Evolutionary conservation across 2,797 vertebrate genomes (phyloP).

Genomic region (Anas acuta): DNA sequence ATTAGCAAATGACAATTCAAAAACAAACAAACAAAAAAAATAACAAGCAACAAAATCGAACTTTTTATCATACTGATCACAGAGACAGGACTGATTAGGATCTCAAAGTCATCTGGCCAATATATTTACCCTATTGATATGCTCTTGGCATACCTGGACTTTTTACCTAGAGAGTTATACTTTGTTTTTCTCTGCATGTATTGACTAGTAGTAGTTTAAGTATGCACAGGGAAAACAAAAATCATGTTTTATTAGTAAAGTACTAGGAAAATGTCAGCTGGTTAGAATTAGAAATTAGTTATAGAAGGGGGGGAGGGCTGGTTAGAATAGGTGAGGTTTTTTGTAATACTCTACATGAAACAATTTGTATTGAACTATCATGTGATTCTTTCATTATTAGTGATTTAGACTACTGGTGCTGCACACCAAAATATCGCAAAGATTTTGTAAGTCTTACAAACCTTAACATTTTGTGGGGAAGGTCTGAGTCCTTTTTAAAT

Average conservation of each 20-base stretch:
- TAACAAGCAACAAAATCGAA: background rate
- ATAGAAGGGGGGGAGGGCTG: constrained; percentile 11
- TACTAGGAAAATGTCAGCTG: constrained; percentile 56
- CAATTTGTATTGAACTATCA: constrained; percentile 35
- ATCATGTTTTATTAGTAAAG: constrained; percentile 53
- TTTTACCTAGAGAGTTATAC: constrained; percentile 4
- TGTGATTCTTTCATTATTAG: constrained; percentile 23
- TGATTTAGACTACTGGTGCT: constrained; percentile 52
- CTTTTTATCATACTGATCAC: background rate
- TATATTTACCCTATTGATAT: background rate
- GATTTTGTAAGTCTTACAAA: constrained; percentile 66
- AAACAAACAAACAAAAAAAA: constrained; percentile 24
- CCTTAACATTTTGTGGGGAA: constrained; percentile 46
- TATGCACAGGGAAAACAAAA: constrained; percentile 46
- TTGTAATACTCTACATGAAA: constrained; percentile 37
- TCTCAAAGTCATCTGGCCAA: background rate
- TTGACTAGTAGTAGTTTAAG: constrained; percentile 57
- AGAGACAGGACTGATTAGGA: background rate
- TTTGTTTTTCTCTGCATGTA: constrained; percentile 51
- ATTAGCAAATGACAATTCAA: constrained; percentile 22
- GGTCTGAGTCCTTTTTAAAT: background rate
- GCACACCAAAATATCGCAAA: constrained; percentile 44
- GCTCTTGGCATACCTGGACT: constrained; percentile 23
- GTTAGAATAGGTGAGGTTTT: constrained; percentile 32
- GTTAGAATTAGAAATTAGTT: constrained; percentile 68